Conservation (phyloP, 2,888 invertebrate genomes). For the Ceriagrion tenellum region DNA sequence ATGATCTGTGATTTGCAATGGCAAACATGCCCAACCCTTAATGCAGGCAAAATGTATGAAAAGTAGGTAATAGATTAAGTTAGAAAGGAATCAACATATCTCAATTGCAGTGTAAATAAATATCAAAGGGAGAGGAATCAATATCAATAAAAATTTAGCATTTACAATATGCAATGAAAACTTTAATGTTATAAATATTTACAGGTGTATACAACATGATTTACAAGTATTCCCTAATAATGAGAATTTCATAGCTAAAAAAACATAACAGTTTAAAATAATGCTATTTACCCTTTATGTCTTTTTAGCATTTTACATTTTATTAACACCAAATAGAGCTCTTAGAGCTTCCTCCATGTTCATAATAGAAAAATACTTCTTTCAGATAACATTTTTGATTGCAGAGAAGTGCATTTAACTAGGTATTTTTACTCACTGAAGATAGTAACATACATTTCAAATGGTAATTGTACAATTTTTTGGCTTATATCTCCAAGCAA, state of each 20-base stretch:
- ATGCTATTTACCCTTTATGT: background rate
- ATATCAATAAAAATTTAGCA: background rate
- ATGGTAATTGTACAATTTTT: background rate
- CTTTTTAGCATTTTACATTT: conserved; percentile 58
- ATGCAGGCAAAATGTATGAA: no score
- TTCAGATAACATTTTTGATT: conserved; percentile 34
- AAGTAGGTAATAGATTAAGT: no score
- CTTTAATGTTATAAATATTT: conserved; percentile 65
- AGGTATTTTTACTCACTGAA: background rate
- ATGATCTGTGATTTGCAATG: no score
- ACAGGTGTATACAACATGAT: conserved; percentile 62
- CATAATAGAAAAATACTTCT: conserved; percentile 64
- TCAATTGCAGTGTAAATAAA: no score
- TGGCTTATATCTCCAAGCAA: conserved; percentile 29
- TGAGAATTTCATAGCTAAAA: background rate
- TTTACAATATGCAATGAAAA: conserved; percentile 48
- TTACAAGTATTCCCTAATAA: conserved; percentile 38
- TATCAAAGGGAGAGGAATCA: no score
- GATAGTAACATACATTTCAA: conserved; percentile 1
- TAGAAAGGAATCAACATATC: background rate
- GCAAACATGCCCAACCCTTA: no score
- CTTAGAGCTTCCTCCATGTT: conserved; percentile 39
- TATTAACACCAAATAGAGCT: conserved; percentile 63
- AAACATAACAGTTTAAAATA: conserved; percentile 54
- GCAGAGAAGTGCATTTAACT: conserved; percentile 19